Evolutionary conservation across 2,797 vertebrate species (phyloP).

Genomic region (Pogoniulus pusillus): DNA sequence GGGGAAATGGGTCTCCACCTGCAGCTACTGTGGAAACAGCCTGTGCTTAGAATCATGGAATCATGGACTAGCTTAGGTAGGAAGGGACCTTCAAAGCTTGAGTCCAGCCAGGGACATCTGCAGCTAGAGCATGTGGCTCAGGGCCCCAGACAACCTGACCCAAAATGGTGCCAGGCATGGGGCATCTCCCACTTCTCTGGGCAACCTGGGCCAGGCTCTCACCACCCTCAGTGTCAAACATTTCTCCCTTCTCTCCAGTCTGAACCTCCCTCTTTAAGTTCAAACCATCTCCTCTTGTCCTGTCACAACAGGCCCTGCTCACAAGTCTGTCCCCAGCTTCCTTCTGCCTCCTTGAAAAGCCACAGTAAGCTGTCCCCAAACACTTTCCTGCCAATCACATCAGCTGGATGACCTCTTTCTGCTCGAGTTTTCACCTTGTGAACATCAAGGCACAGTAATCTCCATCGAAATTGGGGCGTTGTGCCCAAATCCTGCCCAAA

Average conservation of each 20-base stretch:
- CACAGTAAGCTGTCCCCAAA: neutral
- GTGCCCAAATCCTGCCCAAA: neutral
- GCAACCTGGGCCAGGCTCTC: neutral
- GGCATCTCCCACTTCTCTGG: neutral
- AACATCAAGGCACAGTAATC: neutral
- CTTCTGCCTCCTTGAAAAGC: neutral
- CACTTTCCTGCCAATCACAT: too few species aligned
- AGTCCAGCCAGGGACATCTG: neutral
- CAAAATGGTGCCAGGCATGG: neutral
- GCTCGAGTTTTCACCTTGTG: neutral
- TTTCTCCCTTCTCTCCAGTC: neutral
- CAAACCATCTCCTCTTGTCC: neutral
- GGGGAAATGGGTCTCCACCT: neutral
- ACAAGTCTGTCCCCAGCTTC: neutral
- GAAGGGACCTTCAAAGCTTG: neutral
- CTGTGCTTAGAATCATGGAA: neutral
- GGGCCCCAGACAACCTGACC: neutral
- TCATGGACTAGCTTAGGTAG: neutral
- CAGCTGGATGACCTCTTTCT: accelerated
- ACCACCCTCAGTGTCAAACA: neutral
- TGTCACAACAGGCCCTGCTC: neutral
- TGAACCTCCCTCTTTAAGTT: neutral
- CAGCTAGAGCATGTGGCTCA: neutral
- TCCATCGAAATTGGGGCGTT: neutral
- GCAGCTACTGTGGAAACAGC: neutral